These are phyloP conservation scores for Diglossa cyanea DNA, from an alignment of 2,797 vertebrate species.

Conservation along the genomic window DNA sequence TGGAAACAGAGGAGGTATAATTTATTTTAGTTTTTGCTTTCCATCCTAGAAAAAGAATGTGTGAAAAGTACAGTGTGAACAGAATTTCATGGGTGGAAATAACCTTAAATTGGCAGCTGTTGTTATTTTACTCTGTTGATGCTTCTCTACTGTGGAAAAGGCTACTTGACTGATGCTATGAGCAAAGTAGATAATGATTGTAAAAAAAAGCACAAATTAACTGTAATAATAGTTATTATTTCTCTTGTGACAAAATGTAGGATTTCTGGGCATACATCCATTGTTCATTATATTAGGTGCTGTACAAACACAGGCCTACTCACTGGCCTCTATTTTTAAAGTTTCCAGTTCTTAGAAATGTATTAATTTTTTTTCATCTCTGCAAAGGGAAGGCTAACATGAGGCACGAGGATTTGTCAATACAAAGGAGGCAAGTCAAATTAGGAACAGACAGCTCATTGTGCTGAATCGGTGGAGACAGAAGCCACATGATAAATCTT, in stretches of 20 bases:
- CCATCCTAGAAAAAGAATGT: neutral
- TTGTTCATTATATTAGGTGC: neutral
- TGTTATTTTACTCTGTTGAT: constrained; percentile 22
- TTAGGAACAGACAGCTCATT: neutral
- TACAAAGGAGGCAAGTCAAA: neutral
- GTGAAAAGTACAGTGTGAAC: neutral
- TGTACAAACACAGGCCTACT: neutral
- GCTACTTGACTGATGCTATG: neutral
- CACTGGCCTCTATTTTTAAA: neutral
- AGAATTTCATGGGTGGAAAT: neutral
- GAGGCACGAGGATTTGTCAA: neutral
- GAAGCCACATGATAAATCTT: rapidly evolving
- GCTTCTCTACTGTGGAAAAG: neutral
- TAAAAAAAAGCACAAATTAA: neutral
- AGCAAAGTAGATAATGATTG: neutral
- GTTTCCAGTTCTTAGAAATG: neutral
- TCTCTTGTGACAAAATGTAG: neutral
- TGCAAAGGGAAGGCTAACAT: neutral
- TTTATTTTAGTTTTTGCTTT: neutral
- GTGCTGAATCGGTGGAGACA: neutral
- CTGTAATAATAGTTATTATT: neutral
- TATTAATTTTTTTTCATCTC: neutral
- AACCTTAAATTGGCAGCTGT: neutral
- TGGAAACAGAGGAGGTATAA: neutral
- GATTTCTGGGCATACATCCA: neutral